These are phyloP conservation scores for Phaenicophaeus curvirostris DNA, from an alignment of 2,797 vertebrate genomes.

Conservation along the genomic window DNA sequence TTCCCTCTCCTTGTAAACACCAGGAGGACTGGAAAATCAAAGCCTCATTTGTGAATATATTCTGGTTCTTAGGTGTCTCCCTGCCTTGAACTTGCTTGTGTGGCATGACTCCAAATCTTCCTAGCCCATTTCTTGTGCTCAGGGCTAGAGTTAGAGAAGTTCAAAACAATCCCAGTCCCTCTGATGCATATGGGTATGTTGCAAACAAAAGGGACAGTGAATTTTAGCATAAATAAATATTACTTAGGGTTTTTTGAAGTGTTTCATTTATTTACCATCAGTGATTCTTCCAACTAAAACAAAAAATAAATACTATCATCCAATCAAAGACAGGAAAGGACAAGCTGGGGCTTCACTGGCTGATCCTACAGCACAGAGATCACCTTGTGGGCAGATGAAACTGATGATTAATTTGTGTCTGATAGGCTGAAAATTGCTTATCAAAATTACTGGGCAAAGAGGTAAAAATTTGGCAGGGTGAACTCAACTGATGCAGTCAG, in stretches of 20 bases:
- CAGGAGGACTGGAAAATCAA: not conserved
- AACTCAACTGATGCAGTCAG: not conserved
- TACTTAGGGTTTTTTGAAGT: not conserved
- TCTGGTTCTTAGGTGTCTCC: not conserved
- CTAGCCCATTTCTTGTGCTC: not conserved
- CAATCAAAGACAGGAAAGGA: not conserved
- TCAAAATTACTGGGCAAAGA: not conserved
- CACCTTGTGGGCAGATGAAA: not conserved
- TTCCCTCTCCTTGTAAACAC: not conserved
- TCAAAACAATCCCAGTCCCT: not conserved
- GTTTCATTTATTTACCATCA: conserved; percentile 3
- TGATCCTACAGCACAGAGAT: not conserved
- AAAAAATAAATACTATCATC: not conserved
- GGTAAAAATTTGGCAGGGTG: not conserved
- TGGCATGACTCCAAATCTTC: not conserved
- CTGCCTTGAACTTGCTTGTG: not conserved
- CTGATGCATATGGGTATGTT: accelerated
- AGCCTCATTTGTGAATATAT: not conserved
- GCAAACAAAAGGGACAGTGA: not conserved
- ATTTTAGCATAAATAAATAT: conserved; percentile 36
- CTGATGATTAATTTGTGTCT: not conserved
- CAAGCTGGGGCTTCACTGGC: not conserved
- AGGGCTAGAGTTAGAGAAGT: not conserved
- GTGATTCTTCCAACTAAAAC: not conserved
- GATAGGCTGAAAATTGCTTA: not conserved